A percentile compares a stretch with the other conserved stretches of the same genome.
Conservation (phyloP, 2,113 vertebrate genomes). For the Poicephalus meyeri region DNA sequence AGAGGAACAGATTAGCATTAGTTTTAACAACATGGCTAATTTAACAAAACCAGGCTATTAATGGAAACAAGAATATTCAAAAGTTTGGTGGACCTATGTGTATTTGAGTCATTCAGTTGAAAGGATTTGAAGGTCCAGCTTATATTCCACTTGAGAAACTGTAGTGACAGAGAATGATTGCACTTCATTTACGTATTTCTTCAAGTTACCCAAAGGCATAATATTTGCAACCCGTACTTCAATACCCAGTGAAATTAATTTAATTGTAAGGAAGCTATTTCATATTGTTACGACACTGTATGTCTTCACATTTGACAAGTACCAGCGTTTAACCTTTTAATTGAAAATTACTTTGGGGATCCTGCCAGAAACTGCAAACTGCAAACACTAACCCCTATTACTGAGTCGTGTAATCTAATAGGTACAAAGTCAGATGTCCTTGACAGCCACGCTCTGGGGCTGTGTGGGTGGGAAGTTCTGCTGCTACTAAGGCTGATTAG, state of each 20-base stretch:
- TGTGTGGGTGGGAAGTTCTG: conserved; percentile 77
- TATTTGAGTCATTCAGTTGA: not conserved
- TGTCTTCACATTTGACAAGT: conserved; percentile 79
- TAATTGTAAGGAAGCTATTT: conserved; percentile 79
- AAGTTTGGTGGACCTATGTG: not conserved
- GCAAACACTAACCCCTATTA: conserved; percentile 69
- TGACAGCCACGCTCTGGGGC: conserved; percentile 51
- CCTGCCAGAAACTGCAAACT: conserved; percentile 76
- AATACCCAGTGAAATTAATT: conserved; percentile 31
- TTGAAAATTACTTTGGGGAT: conserved; percentile 79
- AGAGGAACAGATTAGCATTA: not conserved
- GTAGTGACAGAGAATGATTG: not conserved
- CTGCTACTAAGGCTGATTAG: conserved; percentile 58
- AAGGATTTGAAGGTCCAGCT: not conserved
- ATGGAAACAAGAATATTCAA: not conserved
- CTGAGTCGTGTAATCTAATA: conserved; percentile 73
- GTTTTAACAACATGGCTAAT: not conserved
- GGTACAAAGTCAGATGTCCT: conserved; percentile 72
- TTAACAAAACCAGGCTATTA: not conserved
- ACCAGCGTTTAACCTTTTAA: conserved; percentile 76
- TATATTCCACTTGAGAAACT: not conserved
- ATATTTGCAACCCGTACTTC: conserved; percentile 31
- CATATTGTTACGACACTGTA: conserved; percentile 59
- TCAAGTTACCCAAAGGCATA: conserved; percentile 14
- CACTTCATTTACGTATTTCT: conserved; percentile 21